Evolutionary conservation across 1,140 invertebrate species (phyloP), one percentile per base, ranked within the genome.

Genomic region (Sogatella furcifera): DNA sequence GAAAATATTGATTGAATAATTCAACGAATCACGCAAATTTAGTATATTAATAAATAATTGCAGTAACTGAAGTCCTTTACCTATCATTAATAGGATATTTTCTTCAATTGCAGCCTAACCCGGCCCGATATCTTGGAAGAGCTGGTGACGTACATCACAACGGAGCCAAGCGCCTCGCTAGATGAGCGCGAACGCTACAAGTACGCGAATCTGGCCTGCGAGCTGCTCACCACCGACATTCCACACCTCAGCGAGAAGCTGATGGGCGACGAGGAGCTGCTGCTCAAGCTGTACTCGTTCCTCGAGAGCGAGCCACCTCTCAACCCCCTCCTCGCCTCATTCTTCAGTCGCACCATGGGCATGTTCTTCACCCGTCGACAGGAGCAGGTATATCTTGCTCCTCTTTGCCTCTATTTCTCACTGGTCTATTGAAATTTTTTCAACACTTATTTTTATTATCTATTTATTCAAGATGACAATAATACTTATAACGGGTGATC

Each of bases 241-340:
- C 82, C 88, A 58, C 79, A 83, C 70, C 80, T 97, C 64, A 90
- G 89, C 73, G 90, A 95, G 75, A 85, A 84, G 65, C 76, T 97
- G 62, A 88, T 89, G 55, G 83, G 80, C 56, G 86, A 92, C 69
- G 78, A 86, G 67, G 74, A 77, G 59, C 80, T 93, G 62, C 79
- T 97, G 67, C 80, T 85, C 65, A 87, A 90, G 71, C 77, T 98
- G 52, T 97, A 92, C 77, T 83, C 84, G 66, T 97, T 96, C 79
- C 79, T 96, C 65, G 86, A 95, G 72, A 81, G 81, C 57, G 85
- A 92, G 61, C 82, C 89, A 70, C 88, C 89, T 38, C 78, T 97
- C 49, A 97, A 98, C 80, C 92, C 95, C 61, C 76, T 98, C 56
- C 80, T 97, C 68, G 92, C 94, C 38, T 95, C 92, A 64, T 97